phyloP scores from a whole-genome alignment of 2,113 vertebrate genomes.

The Corythoichthys haematopterus region DNA sequence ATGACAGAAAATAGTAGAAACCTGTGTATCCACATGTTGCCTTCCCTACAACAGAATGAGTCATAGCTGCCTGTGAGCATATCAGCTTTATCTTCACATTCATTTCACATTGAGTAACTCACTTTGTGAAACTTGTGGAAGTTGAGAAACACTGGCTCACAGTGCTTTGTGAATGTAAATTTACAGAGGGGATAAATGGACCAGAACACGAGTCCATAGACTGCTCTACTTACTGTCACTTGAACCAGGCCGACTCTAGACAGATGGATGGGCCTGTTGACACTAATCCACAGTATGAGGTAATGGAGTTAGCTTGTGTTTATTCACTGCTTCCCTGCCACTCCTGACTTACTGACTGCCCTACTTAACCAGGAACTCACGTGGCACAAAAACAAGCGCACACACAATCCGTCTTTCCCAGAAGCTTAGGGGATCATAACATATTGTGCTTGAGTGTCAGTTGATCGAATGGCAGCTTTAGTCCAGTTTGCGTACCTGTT shows the following conservation, averaged over 20 bases:
- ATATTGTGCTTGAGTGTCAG: background rate
- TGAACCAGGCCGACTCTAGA: conserved; percentile 33
- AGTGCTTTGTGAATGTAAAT: conserved; percentile 9
- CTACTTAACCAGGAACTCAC: conserved; percentile 63
- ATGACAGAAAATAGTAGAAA: background rate
- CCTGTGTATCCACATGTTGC: background rate
- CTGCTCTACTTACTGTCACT: conserved; percentile 42
- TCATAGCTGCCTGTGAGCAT: background rate
- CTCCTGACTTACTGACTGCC: conserved; percentile 67
- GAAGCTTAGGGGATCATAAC: conserved; percentile 18
- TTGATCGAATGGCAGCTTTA: background rate
- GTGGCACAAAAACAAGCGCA: conserved; percentile 44
- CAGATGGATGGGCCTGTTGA: conserved; percentile 62
- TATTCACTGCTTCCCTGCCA: conserved; percentile 51
- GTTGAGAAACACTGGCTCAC: background rate
- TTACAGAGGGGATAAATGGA: background rate
- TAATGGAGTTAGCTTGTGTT: conserved; percentile 64
- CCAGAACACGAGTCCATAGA: background rate
- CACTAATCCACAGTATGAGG: conserved; percentile 65
- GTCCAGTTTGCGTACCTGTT: conserved; percentile 1
- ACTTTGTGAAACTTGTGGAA: conserved; percentile 1
- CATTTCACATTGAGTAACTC: background rate
- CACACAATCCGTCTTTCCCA: conserved; percentile 32
- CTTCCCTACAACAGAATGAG: background rate
- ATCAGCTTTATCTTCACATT: background rate